Evolutionary conservation across 2,888 invertebrate species (phyloP).

Genomic region (Acleris literana): DNA sequence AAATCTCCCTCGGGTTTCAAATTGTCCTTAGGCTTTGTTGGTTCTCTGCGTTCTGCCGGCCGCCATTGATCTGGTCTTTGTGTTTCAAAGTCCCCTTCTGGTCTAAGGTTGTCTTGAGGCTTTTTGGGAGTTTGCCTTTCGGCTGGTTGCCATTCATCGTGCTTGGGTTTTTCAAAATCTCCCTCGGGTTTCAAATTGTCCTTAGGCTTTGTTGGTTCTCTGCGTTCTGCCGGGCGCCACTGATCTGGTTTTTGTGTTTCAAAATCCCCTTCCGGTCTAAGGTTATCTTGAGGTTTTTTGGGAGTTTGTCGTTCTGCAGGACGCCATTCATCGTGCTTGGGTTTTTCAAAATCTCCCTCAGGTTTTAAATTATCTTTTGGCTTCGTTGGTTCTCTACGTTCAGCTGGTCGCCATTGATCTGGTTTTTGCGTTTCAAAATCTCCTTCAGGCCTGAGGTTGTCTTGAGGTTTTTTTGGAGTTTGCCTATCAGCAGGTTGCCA

Average conservation of each 20-base stretch:
- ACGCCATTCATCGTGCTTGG: constrained; percentile 61
- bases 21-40: not conserved
- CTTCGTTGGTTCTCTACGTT: constrained; percentile 54
- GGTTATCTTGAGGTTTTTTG: constrained; percentile 77
- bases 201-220: no score
- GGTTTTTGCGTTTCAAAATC: constrained; percentile 70
- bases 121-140: constrained; percentile 66
- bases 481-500: constrained; percentile 39
- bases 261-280: constrained; percentile 78
- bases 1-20: constrained; percentile 63
- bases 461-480: constrained; percentile 53
- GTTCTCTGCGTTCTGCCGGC: constrained; percentile 55
- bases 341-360: constrained; percentile 79
- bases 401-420: constrained; percentile 68
- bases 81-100: constrained; percentile 81
- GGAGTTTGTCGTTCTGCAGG: constrained; percentile 75
- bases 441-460: constrained; percentile 77
- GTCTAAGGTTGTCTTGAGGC: constrained; percentile 78
- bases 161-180: no score
- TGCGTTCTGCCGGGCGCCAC: no score
- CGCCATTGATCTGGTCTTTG: constrained; percentile 61
- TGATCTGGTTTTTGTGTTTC: no score
- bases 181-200: no score
- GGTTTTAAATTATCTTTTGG: constrained; percentile 80
- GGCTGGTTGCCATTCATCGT: constrained; percentile 62